Evolutionary conservation across 2,888 invertebrate species (phyloP), one percentile per base, ranked within the genome.

Genomic region (Desoria tigrina): DNA sequence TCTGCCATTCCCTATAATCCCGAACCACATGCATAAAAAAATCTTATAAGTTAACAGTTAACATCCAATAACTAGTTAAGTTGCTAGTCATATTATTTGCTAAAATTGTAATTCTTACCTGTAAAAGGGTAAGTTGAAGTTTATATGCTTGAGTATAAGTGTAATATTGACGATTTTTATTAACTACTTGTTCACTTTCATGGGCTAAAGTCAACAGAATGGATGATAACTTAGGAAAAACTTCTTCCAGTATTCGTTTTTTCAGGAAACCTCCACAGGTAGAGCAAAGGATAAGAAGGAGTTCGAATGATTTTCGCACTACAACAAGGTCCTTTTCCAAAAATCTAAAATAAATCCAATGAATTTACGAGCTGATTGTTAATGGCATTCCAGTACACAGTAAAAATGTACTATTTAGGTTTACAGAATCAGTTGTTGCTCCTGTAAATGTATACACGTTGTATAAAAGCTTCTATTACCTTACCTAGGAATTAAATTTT

Each of bases 101-200:
- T 9, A n/a, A 16, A 50, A 18, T 21, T 53, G 1, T 32, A 23
- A 54, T 18, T 4, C 4, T 42, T 62, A 73, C 74, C 73, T 71
- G 63, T 7, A 76, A 61, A 21, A 76, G 57, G 11, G 69, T 68
- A 4, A 70, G 49, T 49, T 76, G 76, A 1, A 76, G 58, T 62
- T 76, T 76, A 56, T 74, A 76, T 0, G 70, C 69, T 61, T 76
- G 76, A 2, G 74, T 76, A 49, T 60, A 72, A 0, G 74, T 74
- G 61, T 72, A 76, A 61, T 74, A 74, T 16, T 74, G 63, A 23
- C 64, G 32, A 27, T 70, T 65, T 61, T 68, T 73, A 18, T 68
- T 61, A 42, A 66, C 63, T 1, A 74, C 65, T 57, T 63, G 45
- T 39, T 65, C 63, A 39, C 73, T 69, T 50, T 68, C 68, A 27